phyloP scores from a whole-genome alignment of 2,797 vertebrate genomes.

The Corythornis leucogaster region DNA sequence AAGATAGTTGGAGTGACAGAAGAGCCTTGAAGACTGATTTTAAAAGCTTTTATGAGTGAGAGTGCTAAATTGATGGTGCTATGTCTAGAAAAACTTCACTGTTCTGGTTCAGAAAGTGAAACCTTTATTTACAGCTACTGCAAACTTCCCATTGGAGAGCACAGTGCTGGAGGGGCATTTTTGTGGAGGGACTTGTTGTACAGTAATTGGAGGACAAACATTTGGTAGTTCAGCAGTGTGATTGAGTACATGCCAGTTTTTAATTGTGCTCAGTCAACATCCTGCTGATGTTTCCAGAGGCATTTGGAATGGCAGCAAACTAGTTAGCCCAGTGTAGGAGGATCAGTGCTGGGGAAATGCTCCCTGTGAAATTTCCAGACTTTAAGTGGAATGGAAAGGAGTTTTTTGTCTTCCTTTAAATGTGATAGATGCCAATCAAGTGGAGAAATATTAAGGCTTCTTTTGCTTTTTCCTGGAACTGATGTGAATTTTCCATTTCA shows the following conservation, averaged over 20 bases:
- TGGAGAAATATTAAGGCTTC: not conserved
- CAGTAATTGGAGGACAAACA: not conserved
- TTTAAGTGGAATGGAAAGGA: not conserved
- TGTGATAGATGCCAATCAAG: not conserved
- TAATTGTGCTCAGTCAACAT: slow-evolving; percentile 28
- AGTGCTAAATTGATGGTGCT: not conserved
- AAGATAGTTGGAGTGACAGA: not conserved
- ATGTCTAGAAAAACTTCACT: not conserved
- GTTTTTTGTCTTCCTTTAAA: not conserved
- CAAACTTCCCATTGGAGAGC: rapidly evolving
- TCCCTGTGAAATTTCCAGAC: not conserved
- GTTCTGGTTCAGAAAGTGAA: not conserved
- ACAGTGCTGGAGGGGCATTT: not conserved
- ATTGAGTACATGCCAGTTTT: not conserved
- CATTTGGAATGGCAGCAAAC: slow-evolving; percentile 22
- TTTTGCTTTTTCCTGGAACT: not conserved
- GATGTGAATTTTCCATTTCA: not conserved
- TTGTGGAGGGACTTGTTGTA: not conserved
- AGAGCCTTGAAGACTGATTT: not conserved
- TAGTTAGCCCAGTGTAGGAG: slow-evolving; percentile 6
- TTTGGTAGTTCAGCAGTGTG: not conserved
- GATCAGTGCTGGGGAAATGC: not conserved
- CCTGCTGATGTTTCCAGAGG: slow-evolving; percentile 47
- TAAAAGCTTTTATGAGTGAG: not conserved
- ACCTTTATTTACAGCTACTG: not conserved